Evolutionary conservation across 2,113 vertebrate genomes (phyloP).

Genomic region (Pluvianellus socialis): DNA sequence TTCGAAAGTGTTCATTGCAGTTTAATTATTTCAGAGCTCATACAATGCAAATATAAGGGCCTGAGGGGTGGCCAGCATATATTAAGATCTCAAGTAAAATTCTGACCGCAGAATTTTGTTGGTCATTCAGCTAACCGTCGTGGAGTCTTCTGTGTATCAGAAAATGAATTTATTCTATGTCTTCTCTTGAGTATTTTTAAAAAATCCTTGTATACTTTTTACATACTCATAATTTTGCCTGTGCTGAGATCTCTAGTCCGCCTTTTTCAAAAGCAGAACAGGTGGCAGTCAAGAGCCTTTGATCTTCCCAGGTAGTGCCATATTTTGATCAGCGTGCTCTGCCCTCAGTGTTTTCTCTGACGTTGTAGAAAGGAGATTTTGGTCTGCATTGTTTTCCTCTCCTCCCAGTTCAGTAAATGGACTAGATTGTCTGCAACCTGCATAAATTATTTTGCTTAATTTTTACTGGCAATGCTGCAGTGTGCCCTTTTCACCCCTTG

Average conservation of each 20-base stretch:
- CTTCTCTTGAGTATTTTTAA: background rate
- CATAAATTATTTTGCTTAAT: background rate
- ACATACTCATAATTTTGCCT: background rate
- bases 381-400: background rate
- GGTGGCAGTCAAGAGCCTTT: too few relatives aligned
- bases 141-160: background rate
- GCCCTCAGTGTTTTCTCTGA: background rate
- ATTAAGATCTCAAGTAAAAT: background rate
- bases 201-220: background rate
- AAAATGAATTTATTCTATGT: background rate
- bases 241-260: background rate
- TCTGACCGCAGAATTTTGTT: background rate
- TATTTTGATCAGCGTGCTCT: background rate
- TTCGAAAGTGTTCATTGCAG: background rate
- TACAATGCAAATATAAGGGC: background rate
- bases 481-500: background rate
- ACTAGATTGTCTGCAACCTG: background rate
- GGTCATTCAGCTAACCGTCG: background rate
- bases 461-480: background rate
- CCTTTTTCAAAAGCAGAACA: background rate
- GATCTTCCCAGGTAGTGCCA: background rate
- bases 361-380: background rate
- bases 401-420: background rate
- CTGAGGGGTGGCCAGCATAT: background rate
- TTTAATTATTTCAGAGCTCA: background rate